These are phyloP conservation scores for Pseudolycoriella hygida DNA, from an alignment of 2,888 invertebrate species.

Conservation along the genomic window DNA sequence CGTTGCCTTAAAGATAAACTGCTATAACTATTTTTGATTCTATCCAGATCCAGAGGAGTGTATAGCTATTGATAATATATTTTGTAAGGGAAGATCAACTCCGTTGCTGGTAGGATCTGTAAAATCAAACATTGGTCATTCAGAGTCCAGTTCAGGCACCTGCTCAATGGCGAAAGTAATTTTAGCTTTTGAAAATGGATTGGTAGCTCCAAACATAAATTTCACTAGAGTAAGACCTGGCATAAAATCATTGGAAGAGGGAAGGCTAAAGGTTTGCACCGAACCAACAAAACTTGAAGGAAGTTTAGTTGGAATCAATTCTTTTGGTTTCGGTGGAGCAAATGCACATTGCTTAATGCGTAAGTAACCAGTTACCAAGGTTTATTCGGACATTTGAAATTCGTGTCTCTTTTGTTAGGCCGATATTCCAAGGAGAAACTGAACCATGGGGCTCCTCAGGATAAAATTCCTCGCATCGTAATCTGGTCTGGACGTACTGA, in stretches of 20 bases:
- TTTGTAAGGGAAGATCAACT: conserved; percentile 53
- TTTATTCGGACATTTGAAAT: not conserved
- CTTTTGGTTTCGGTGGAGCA: conserved; percentile 87
- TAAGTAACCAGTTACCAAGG: conserved; percentile 38
- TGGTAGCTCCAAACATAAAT: conserved; percentile 75
- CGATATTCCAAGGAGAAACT: conserved; percentile 17
- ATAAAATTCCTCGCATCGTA: conserved; percentile 53
- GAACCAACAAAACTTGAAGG: conserved; percentile 51
- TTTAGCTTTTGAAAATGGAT: conserved; percentile 61
- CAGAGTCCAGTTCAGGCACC: conserved; percentile 71
- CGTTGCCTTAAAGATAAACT: not conserved
- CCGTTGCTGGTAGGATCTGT: conserved; percentile 76
- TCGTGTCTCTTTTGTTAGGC: not conserved
- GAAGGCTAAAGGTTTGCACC: conserved; percentile 51
- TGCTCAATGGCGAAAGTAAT: conserved; percentile 68
- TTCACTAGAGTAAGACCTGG: conserved; percentile 43
- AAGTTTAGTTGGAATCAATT: conserved; percentile 68
- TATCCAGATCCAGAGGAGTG: conserved; percentile 56
- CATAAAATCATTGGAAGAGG: conserved; percentile 40
- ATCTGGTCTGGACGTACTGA: conserved; percentile 65
- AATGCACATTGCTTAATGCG: conserved; percentile 52
- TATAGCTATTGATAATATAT: conserved; percentile 59
- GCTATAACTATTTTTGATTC: too few species aligned
- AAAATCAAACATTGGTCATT: conserved; percentile 88
- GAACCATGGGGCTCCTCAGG: conserved; percentile 41